Base-by-base conservation (phyloP, 1,140 invertebrate genomes). In the Papilio aristodemus region DNA sequence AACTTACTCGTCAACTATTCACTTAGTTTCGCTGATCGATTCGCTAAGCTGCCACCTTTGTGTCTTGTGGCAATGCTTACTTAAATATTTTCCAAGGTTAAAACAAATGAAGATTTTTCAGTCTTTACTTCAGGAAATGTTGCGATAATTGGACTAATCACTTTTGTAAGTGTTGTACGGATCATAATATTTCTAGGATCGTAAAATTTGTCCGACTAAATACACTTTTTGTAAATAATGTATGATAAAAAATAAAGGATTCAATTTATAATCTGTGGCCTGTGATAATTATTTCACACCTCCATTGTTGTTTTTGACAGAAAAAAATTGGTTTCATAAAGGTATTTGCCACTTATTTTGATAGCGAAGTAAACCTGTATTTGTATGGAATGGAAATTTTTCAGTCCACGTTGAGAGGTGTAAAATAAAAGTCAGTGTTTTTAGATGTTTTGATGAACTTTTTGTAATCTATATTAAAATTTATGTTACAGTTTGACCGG, bases 1-100 rank as follows among this genome's bases (percentile, higher is more conserved):
- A 54, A 54, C 46, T 54, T 54, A 54, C 46, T 54, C 9, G 46
- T 11, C 46, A 54, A 54, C 46, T 54, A 54, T 54, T 54, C 46
- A 54, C 19, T 54, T 54, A 54, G 46, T 54, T 54, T 54, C 46
- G 10, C 43, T 25, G 46, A 54, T 54, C 46, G 46, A 11, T 19
- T 54, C 46, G 46, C 46, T 54, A 11, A 54, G 17, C 46, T 19
- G 46, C 9, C 46, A 54, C 46, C 22, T 54, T 54, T 54, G 46
- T 22, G 22, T 54, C 10, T 19, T 11, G 46, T 54, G 46, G 19
- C 46, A 54, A 54, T 9, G 17, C 19, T 10, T 22, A 14, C 43
- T 9, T 19, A 17, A 46, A 17, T 17, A 9, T 19, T 19, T 17
- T 8, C n/a, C 5, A 41, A n/a, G 5, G 1, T 6, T 14, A 41